A percentile compares a stretch with the other conserved stretches of the same genome.
These are phyloP conservation scores for Vanessa tameamea DNA, from an alignment of 1,140 invertebrate species.

Conservation along the genomic window DNA sequence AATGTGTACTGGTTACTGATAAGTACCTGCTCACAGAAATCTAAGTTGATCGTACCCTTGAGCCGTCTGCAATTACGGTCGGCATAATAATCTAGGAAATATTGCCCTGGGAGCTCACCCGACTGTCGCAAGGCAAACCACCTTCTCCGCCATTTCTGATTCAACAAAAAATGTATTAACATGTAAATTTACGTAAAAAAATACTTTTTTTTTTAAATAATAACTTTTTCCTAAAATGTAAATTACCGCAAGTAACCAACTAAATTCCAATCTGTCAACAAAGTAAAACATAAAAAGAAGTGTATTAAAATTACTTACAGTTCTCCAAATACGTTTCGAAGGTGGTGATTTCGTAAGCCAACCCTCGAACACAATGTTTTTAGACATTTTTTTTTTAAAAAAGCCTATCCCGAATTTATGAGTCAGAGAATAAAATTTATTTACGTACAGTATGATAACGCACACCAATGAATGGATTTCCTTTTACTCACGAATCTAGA, in stretches of 20 bases:
- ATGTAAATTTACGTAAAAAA: background rate
- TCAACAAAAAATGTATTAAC: constrained; percentile 42
- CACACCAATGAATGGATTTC: constrained; percentile 25
- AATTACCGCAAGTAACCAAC: constrained; percentile 28
- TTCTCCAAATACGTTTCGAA: constrained; percentile 91
- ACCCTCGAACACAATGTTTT: constrained; percentile 85
- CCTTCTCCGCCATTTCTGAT: constrained; percentile 94
- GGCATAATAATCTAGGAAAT: constrained; percentile 95
- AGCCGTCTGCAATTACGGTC: constrained; percentile 91
- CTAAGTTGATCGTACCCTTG: constrained; percentile 95
- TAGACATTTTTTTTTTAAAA: constrained; percentile 59
- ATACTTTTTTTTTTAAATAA: constrained; percentile 1
- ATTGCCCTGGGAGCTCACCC: constrained; percentile 95
- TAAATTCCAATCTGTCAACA: constrained; percentile 57
- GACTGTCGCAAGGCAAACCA: constrained; percentile 96
- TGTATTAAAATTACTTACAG: constrained; percentile 83
- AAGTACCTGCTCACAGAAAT: constrained; percentile 95
- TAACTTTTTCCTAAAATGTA: background rate
- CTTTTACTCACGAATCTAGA: constrained; percentile 21
- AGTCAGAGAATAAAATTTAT: constrained; percentile 56
- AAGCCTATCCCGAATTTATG: constrained; percentile 52
- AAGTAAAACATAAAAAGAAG: constrained; percentile 42
- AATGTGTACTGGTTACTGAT: constrained; percentile 14
- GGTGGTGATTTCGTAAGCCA: constrained; percentile 96
- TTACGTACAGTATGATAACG: constrained; percentile 31